Percentiles rank a stretch among this genome's conserved stretches.
Conservation (phyloP, 2,888 invertebrate species). For the Auanema sp. region DNA sequence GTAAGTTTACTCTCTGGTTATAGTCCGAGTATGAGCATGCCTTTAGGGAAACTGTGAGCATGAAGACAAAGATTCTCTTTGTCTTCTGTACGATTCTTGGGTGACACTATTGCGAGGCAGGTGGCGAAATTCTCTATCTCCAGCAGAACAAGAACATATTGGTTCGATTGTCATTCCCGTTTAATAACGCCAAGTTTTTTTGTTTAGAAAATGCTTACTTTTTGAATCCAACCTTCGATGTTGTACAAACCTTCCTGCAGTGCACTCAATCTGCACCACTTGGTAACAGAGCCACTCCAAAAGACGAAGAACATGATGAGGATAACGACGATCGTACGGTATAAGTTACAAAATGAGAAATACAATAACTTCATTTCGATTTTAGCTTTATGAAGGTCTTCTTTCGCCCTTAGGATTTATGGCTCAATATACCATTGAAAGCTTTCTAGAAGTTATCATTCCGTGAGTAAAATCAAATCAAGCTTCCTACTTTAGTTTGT, state of each 20-base stretch:
- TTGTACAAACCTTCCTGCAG: constrained; percentile 80
- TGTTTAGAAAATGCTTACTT: constrained; percentile 36
- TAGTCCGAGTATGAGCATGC: not conserved
- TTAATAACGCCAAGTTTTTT: too few relatives aligned
- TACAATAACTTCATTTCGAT: too few relatives aligned
- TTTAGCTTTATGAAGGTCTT: not conserved
- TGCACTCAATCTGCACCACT: constrained; percentile 82
- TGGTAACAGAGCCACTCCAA: constrained; percentile 70
- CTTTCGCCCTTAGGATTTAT: not conserved
- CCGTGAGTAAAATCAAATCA: not conserved
- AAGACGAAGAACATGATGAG: constrained; percentile 71
- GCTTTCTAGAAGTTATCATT: not conserved
- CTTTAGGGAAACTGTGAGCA: constrained; percentile 39
- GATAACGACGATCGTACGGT: constrained; percentile 69
- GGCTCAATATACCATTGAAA: not conserved
- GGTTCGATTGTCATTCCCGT: constrained; percentile 13
- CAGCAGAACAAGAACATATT: constrained; percentile 24
- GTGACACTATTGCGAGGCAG: constrained; percentile 68
- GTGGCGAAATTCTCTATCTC: constrained; percentile 27
- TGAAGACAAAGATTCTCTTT: constrained; percentile 74
- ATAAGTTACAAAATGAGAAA: not conserved
- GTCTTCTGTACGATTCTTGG: constrained; percentile 76
- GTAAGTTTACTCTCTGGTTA: constrained; percentile 20
- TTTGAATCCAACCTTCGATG: constrained; percentile 62
- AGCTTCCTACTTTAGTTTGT: not conserved